These are phyloP conservation scores for Chelmon rostratus DNA, from an alignment of 2,797 vertebrate genomes.

Conservation along the genomic window DNA sequence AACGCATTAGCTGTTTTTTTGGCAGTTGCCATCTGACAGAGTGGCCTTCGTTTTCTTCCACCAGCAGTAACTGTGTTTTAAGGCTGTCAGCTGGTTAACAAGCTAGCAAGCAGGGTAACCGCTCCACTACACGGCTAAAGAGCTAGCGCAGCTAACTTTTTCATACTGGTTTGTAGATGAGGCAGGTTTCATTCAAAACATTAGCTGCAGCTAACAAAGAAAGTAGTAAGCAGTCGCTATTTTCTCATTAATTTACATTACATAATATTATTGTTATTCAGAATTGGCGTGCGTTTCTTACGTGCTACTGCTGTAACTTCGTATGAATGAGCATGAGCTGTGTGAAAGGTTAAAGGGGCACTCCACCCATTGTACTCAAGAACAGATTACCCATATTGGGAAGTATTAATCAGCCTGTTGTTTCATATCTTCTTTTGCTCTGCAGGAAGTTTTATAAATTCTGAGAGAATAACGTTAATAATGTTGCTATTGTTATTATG, in stretches of 20 bases:
- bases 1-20: background rate
- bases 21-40: background rate
- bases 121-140: background rate
- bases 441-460: background rate
- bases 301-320: background rate
- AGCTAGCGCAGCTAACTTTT: slow-evolving; percentile 58
- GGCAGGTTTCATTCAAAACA: slow-evolving; percentile 37
- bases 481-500: too few species aligned
- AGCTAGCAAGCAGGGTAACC: slow-evolving; percentile 6
- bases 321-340: slow-evolving; percentile 40
- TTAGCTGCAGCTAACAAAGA: background rate
- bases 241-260: fast-evolving
- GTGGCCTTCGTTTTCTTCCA: fast-evolving
- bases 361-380: background rate
- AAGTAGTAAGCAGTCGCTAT: fast-evolving
- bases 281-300: fast-evolving
- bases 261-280: fast-evolving
- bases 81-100: background rate
- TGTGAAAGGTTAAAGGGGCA: slow-evolving; percentile 65
- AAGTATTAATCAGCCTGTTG: background rate
- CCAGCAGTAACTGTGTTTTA: background rate
- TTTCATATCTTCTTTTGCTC: background rate
- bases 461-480: too few species aligned
- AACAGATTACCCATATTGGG: background rate
- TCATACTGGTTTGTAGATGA: background rate